Conservation (phyloP, 2,888 invertebrate genomes). For the Erebia aethiops region DNA sequence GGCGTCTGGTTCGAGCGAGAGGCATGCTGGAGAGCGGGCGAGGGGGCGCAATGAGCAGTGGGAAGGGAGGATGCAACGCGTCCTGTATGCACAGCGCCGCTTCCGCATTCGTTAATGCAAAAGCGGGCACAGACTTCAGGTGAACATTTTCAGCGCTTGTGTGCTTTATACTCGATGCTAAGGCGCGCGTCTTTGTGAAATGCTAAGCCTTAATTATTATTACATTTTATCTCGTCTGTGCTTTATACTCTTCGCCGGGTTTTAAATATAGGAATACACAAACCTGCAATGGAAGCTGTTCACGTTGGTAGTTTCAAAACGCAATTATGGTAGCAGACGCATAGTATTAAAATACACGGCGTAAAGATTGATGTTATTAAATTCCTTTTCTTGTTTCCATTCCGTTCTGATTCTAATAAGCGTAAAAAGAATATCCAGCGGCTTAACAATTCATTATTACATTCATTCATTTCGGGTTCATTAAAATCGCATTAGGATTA, state of each 20-base stretch:
- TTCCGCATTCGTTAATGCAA: slow-evolving; percentile 84
- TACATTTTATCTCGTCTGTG: slow-evolving; percentile 71
- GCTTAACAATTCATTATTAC: slow-evolving; percentile 79
- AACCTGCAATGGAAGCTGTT: slow-evolving; percentile 17
- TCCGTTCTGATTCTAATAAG: slow-evolving; percentile 29
- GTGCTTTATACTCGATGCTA: slow-evolving; percentile 77
- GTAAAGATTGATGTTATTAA: slow-evolving; percentile 25
- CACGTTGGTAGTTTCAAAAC: slow-evolving; percentile 17
- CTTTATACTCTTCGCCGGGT: slow-evolving; percentile 47
- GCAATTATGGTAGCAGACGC: slow-evolving; percentile 13
- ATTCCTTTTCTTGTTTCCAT: slow-evolving; percentile 27
- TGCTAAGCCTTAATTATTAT: slow-evolving; percentile 76
- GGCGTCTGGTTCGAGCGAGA: slow-evolving; percentile 75
- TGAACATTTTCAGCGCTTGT: slow-evolving; percentile 82
- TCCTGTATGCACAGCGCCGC: slow-evolving; percentile 81
- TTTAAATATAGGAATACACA: slow-evolving; percentile 45
- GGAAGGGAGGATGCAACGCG: slow-evolving; percentile 66
- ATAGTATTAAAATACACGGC: slow-evolving; percentile 6
- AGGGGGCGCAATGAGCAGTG: slow-evolving; percentile 47
- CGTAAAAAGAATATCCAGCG: slow-evolving; percentile 66
- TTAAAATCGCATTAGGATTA: slow-evolving; percentile 84
- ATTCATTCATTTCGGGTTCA: slow-evolving; percentile 81
- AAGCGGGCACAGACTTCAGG: slow-evolving; percentile 81
- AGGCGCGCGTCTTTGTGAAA: slow-evolving; percentile 78
- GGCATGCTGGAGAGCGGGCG: slow-evolving; percentile 51